A percentile compares a stretch with the other conserved stretches of the same genome.
These are phyloP conservation scores for Plotosus lineatus DNA, from an alignment of 2,113 vertebrate species.

Conservation along the genomic window DNA sequence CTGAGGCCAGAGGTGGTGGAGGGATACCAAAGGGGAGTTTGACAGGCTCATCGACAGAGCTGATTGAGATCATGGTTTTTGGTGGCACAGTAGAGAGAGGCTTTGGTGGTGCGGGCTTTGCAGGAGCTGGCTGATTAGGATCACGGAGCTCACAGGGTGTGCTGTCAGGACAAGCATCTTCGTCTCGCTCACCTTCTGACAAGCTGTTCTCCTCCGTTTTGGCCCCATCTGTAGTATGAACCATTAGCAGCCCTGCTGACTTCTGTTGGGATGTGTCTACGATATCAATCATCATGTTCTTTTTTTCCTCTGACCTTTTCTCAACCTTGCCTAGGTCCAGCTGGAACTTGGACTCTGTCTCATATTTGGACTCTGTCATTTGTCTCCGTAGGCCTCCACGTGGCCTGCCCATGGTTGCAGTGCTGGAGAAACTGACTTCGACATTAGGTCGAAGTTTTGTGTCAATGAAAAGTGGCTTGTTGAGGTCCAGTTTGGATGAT, in stretches of 20 bases:
- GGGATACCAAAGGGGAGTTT: conserved; percentile 87
- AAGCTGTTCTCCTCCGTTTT: conserved; percentile 65
- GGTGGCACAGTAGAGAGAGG: conserved; percentile 64
- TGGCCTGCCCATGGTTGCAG: conserved; percentile 69
- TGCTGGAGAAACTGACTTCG: conserved; percentile 73
- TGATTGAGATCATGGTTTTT: conserved; percentile 79
- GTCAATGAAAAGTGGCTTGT: conserved; percentile 87
- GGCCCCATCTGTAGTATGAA: conserved; percentile 76
- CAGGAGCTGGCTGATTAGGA: conserved; percentile 64
- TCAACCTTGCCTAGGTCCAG: conserved; percentile 70
- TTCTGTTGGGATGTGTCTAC: conserved; percentile 85
- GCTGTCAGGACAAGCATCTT: conserved; percentile 60
- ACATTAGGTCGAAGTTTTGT: conserved; percentile 81
- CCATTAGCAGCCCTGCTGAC: conserved; percentile 84
- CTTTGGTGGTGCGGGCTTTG: conserved; percentile 64
- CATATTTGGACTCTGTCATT: conserved; percentile 70
- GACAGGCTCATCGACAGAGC: conserved; percentile 83
- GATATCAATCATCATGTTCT: conserved; percentile 79
- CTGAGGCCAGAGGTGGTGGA: conserved; percentile 83
- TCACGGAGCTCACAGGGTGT: conserved; percentile 64
- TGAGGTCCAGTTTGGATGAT: conserved; percentile 81
- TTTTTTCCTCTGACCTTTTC: conserved; percentile 73
- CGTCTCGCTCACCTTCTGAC: conserved; percentile 68
- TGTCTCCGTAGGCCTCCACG: conserved; percentile 77
- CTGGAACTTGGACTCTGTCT: conserved; percentile 80